A percentile compares a stretch with the other conserved stretches of the same genome.
phyloP scores from a whole-genome alignment of 2,888 invertebrate species.

The Myathropa florea region DNA sequence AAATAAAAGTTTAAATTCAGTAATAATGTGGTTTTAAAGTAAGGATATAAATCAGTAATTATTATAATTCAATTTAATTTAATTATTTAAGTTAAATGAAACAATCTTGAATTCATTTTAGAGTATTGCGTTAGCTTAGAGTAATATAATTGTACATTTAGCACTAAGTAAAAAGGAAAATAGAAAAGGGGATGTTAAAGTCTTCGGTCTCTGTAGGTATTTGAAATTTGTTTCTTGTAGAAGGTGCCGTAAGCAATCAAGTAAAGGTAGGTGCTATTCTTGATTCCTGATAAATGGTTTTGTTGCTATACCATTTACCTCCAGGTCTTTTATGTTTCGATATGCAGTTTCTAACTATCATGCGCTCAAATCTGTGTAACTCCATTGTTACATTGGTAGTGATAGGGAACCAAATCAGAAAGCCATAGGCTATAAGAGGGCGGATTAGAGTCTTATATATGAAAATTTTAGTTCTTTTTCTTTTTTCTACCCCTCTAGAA shows the following conservation, averaged over 20 bases:
- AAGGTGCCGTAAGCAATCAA: background rate
- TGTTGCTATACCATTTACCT: constrained; percentile 6
- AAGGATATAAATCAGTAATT: no score
- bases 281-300: constrained; percentile 7
- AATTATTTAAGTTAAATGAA: no score
- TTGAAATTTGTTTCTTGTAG: background rate
- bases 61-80: no score
- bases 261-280: background rate
- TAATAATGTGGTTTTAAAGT: no score
- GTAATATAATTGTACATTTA: no score
- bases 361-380: background rate
- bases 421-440: background rate
- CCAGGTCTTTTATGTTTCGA: background rate
- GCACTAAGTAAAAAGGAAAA: no score
- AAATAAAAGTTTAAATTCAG: no score
- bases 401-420: background rate
- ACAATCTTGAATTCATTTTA: no score
- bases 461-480: constrained; percentile 9
- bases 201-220: background rate
- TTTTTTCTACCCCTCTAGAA: background rate
- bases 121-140: no score
- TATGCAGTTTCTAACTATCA: background rate
- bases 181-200: no score
- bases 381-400: background rate
- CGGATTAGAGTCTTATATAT: constrained; percentile 8